These are phyloP conservation scores for Penaeus monodon DNA, from an alignment of 2,888 invertebrate genomes.

Conservation along the genomic window DNA sequence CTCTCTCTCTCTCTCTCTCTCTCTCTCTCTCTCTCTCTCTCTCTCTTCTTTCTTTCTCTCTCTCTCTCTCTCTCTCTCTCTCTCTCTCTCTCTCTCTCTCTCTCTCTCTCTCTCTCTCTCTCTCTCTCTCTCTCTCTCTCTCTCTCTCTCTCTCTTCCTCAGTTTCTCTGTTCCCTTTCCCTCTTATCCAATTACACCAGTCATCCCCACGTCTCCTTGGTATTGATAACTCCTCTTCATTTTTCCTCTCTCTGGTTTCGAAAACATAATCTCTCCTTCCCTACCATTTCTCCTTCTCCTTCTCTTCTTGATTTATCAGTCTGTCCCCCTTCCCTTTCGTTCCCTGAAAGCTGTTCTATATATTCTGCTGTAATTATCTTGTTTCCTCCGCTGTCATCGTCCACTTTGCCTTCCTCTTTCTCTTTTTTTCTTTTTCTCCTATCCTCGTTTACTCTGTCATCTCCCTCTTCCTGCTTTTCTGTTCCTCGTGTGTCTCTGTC, in stretches of 20 bases:
- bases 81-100: too few relatives aligned
- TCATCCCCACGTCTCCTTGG: background rate
- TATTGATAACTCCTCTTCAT: background rate
- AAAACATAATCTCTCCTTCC: too few relatives aligned
- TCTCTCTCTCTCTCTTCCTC: conserved; percentile 16
- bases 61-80: background rate
- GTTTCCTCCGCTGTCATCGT: too few relatives aligned
- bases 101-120: background rate
- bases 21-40: conserved; percentile 5
- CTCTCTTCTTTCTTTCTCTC: background rate
- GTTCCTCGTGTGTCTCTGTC: background rate
- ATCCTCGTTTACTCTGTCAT: background rate
- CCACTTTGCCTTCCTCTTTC: background rate
- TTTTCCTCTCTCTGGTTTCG: background rate
- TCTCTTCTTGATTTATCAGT: too few relatives aligned
- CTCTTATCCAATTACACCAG: too few relatives aligned
- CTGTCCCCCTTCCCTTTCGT: too few relatives aligned
- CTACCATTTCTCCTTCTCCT: background rate
- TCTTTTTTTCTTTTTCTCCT: background rate
- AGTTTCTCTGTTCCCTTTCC: too few relatives aligned
- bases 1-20: background rate
- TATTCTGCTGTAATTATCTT: too few relatives aligned
- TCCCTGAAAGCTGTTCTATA: too few relatives aligned
- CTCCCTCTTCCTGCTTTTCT: background rate
- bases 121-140: background rate